Conservation (phyloP, 2,797 vertebrate species). For the Crenichthys baileyi region DNA sequence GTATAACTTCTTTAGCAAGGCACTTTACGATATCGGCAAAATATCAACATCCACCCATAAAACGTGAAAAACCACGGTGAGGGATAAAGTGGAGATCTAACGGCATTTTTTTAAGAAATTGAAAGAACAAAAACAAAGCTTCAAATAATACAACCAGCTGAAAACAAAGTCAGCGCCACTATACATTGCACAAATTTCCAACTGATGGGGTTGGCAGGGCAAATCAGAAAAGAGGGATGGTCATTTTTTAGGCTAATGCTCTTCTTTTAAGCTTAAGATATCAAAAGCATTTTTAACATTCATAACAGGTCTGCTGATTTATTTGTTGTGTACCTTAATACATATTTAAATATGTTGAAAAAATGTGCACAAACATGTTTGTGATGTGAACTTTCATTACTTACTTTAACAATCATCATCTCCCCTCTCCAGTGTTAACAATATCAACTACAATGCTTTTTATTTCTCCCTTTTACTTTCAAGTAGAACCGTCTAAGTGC, state of each 20-base stretch:
- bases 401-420: not conserved
- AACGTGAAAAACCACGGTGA: not conserved
- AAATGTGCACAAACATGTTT: not conserved
- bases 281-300: not conserved
- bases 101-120: too few relatives aligned
- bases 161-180: not conserved
- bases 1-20: not conserved
- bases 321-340: not conserved
- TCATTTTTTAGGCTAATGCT: not conserved
- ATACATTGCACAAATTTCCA: not conserved
- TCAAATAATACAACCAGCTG: not conserved
- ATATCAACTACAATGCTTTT: not conserved
- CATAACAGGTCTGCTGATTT: not conserved
- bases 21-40: not conserved
- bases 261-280: not conserved
- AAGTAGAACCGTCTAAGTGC: slow-evolving; percentile 27
- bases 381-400: not conserved
- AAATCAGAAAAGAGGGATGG: not conserved
- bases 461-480: slow-evolving; percentile 8
- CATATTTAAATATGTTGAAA: not conserved
- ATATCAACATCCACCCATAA: not conserved
- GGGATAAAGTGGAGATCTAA: not conserved
- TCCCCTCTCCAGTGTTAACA: not conserved
- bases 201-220: not conserved
- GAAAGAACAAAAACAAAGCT: not conserved